These are phyloP conservation scores for Chloroclystis v-ata DNA, from an alignment of 2,888 invertebrate genomes.

Conservation along the genomic window DNA sequence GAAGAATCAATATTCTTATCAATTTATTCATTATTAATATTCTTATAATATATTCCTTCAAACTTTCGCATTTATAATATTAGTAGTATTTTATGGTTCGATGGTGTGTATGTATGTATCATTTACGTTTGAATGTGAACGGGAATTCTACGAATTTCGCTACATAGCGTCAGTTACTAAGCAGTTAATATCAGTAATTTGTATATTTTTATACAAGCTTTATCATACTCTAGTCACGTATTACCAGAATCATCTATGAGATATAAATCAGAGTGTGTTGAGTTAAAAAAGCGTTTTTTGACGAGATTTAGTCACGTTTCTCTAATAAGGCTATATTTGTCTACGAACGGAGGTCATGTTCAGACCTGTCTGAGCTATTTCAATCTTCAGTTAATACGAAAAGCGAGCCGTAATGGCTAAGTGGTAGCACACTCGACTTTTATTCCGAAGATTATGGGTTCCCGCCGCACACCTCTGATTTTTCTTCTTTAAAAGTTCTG, in stretches of 20 bases:
- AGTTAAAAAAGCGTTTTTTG: constrained; percentile 41
- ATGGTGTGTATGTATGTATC: too few relatives aligned
- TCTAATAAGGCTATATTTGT: constrained; percentile 3
- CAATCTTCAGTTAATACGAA: not conserved
- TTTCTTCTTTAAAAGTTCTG: too few relatives aligned
- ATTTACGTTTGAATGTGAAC: not conserved
- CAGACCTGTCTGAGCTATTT: not conserved
- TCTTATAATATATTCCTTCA: too few relatives aligned
- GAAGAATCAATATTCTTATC: too few relatives aligned
- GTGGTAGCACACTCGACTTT: too few relatives aligned
- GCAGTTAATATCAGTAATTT: not conserved
- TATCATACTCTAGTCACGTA: constrained; percentile 44
- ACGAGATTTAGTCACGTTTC: constrained; percentile 45
- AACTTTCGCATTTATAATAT: too few relatives aligned
- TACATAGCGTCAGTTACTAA: not conserved
- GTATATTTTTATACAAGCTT: constrained; percentile 14
- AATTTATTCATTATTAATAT: too few relatives aligned
- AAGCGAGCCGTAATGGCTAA: too few relatives aligned
- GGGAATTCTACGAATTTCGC: not conserved
- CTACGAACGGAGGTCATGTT: constrained; percentile 5
- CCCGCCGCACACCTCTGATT: too few relatives aligned
- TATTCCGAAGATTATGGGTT: too few relatives aligned
- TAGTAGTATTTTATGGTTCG: too few relatives aligned
- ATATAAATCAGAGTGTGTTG: constrained; percentile 43
- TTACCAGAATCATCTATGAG: constrained; percentile 43